These are phyloP conservation scores for Iguana delicatissima DNA, from an alignment of 2,797 vertebrate genomes.

Conservation along the genomic window DNA sequence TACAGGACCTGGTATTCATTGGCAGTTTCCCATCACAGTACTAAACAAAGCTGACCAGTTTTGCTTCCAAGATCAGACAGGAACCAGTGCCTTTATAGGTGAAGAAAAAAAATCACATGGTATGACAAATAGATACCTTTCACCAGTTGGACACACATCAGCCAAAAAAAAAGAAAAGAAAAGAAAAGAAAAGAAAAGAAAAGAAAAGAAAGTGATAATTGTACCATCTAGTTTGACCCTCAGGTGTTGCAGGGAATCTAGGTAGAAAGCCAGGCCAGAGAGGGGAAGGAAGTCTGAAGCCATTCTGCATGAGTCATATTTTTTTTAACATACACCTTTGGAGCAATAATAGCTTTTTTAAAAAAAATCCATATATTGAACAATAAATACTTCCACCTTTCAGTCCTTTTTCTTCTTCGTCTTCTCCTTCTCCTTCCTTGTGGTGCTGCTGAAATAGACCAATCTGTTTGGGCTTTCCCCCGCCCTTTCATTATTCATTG, in stretches of 20 bases:
- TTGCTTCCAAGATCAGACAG: too few relatives aligned
- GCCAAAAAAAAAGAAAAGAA: too few relatives aligned
- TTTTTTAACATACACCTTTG: not conserved
- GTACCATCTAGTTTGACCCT: too few relatives aligned
- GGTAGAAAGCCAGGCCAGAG: not conserved
- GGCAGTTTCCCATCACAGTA: too few relatives aligned
- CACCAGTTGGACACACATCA: too few relatives aligned
- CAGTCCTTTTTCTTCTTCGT: not conserved
- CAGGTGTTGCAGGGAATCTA: not conserved
- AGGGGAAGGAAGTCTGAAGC: not conserved
- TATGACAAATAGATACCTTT: too few relatives aligned
- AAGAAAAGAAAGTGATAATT: too few relatives aligned
- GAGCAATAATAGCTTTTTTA: not conserved
- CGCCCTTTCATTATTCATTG: conserved; percentile 50
- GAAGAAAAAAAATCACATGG: too few relatives aligned
- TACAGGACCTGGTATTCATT: too few relatives aligned
- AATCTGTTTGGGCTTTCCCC: not conserved
- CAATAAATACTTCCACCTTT: not conserved
- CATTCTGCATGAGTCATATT: not conserved
- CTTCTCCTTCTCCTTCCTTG: not conserved
- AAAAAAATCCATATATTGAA: not conserved
- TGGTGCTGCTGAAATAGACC: not conserved
- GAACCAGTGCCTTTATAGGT: too few relatives aligned
- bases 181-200: too few relatives aligned
- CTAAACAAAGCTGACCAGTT: too few relatives aligned